Conservation (phyloP, 2,888 invertebrate genomes). For the Apodemia hepburni region DNA sequence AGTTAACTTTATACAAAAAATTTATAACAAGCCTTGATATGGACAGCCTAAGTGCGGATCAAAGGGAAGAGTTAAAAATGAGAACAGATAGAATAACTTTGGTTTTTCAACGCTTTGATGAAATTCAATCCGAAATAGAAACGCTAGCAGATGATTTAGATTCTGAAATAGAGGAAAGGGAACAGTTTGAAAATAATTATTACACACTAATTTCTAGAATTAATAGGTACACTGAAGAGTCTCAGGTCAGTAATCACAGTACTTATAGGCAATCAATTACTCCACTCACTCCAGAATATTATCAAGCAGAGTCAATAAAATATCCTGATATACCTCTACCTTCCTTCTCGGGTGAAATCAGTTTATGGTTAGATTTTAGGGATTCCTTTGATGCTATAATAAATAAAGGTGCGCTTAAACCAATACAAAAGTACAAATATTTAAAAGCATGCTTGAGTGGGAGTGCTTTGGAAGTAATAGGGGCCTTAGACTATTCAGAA, state of each 20-base stretch:
- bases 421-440: conserved; percentile 9
- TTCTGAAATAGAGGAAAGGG: neutral
- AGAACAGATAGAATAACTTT: neutral
- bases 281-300: neutral
- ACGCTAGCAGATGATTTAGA: neutral
- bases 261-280: neutral
- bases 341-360: conserved; percentile 1
- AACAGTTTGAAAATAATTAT: neutral
- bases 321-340: conserved; percentile 8
- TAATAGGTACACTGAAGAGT: neutral
- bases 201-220: neutral
- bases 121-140: neutral
- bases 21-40: neutral
- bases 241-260: neutral
- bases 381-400: conserved; percentile 8
- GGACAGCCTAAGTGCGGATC: neutral
- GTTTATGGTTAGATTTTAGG: conserved; percentile 7
- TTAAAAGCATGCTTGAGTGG: conserved; percentile 2
- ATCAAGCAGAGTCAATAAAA: conserved; percentile 5
- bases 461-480: conserved; percentile 5
- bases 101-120: neutral
- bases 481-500: conserved; percentile 11
- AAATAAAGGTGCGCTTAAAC: conserved; percentile 6
- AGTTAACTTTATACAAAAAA: conserved; percentile 2
- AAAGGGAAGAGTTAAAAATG: neutral